phyloP scores from a whole-genome alignment of 35 echinoderm and acorn worm genomes.

The Apostichopus japonicus region DNA sequence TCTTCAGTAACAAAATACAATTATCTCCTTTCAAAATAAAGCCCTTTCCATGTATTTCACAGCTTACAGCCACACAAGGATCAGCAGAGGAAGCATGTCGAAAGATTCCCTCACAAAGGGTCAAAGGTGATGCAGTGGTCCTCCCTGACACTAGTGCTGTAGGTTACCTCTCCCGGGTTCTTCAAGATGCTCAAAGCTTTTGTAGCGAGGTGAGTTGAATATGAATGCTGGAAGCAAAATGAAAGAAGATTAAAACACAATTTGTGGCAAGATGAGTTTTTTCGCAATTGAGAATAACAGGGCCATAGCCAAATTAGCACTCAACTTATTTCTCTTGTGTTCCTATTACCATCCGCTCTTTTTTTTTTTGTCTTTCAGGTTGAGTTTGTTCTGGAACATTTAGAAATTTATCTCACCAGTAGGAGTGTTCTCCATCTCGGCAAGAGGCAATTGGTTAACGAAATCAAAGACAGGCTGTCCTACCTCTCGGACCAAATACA shows the following conservation, averaged over 20 bases:
- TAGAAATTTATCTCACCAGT: constrained; percentile 34
- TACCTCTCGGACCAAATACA: constrained; percentile 19
- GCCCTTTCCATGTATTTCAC: neutral
- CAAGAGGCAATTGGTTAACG: neutral
- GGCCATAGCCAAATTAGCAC: no score
- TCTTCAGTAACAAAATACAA: no score
- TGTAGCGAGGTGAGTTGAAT: constrained; percentile 11
- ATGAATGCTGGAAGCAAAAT: no score
- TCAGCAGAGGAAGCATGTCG: neutral
- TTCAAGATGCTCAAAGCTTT: constrained; percentile 1
- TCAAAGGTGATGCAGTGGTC: neutral
- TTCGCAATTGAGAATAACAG: no score
- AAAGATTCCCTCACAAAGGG: neutral
- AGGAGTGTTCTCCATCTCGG: neutral
- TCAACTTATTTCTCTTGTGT: no score
- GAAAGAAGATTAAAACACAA: no score
- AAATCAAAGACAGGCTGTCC: neutral
- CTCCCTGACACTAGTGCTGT: neutral
- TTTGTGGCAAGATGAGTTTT: no score
- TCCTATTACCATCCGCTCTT: no score
- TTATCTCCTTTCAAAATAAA: no score
- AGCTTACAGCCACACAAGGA: neutral
- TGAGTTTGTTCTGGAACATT: constrained; percentile 27
- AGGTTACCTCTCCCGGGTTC: neutral
- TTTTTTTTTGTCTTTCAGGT: neutral